Percentiles rank a stretch among this genome's conserved stretches.
phyloP scores from a whole-genome alignment of 2,888 invertebrate genomes.

The Anticlea derivata region DNA sequence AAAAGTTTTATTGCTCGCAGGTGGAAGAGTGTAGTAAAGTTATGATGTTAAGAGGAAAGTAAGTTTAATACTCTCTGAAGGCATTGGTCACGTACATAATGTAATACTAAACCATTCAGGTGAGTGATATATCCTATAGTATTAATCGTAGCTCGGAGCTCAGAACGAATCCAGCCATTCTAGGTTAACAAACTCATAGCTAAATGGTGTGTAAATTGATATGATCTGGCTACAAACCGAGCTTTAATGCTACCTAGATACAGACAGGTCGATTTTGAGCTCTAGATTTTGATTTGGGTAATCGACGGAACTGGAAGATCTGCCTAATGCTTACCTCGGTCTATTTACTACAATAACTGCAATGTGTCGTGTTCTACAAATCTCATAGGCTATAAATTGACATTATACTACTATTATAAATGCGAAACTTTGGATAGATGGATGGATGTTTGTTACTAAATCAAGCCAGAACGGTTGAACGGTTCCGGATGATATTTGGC shows the following conservation, averaged over 20 bases:
- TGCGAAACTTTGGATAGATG: too few relatives aligned
- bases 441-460: too few relatives aligned
- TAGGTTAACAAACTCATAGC: conserved; percentile 1
- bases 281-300: neutral
- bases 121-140: too few relatives aligned
- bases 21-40: conserved; percentile 9
- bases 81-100: conserved; percentile 2
- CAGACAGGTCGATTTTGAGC: conserved; percentile 2
- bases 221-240: neutral
- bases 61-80: conserved; percentile 16
- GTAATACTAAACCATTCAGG: neutral
- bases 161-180: neutral
- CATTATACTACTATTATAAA: too few relatives aligned
- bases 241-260: neutral
- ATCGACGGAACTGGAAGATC: neutral
- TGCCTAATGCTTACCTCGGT: too few relatives aligned
- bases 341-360: too few relatives aligned
- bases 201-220: conserved; percentile 6
- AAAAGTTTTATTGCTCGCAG: conserved; percentile 3
- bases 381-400: too few relatives aligned
- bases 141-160: neutral
- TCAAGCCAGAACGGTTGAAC: too few relatives aligned
- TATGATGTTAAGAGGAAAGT: conserved; percentile 17
- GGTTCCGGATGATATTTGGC: too few relatives aligned
- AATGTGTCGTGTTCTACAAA: too few relatives aligned